Conservation (phyloP, 2,888 invertebrate genomes). For the Scaptomyza cyrtandrae region DNA sequence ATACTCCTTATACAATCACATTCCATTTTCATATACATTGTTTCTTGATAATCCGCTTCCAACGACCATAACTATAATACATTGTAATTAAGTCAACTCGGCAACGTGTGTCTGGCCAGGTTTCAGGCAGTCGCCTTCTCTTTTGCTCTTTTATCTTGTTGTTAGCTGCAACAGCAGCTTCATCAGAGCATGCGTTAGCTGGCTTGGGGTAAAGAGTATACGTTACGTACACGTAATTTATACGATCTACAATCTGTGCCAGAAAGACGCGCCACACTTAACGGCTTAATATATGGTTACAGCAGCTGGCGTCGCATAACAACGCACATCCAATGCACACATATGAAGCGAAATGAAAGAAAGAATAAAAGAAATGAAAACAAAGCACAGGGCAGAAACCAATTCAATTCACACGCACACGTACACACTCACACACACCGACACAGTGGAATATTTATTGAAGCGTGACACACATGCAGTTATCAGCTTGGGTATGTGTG, state of each 20-base stretch:
- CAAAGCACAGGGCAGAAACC: constrained; percentile 51
- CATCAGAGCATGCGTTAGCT: constrained; percentile 11
- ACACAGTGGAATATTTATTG: constrained; percentile 43
- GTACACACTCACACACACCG: constrained; percentile 5
- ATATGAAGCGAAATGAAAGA: constrained; percentile 35
- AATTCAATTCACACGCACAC: constrained; percentile 51
- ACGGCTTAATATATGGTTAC: constrained; percentile 79
- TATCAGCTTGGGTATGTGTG: constrained; percentile 27
- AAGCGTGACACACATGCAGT: constrained; percentile 24
- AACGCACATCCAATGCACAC: constrained; percentile 25
- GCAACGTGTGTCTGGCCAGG: constrained; percentile 35
- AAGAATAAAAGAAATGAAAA: constrained; percentile 50
- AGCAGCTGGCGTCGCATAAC: constrained; percentile 68
- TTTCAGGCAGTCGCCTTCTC: constrained; percentile 1
- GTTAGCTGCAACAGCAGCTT: constrained; percentile 24
- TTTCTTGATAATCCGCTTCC: constrained; percentile 30
- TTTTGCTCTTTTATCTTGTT: constrained; percentile 17
- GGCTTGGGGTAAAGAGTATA: constrained; percentile 6
- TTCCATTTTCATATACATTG: constrained; percentile 29
- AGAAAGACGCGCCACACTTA: constrained; percentile 64
- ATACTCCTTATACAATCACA: constrained; percentile 4
- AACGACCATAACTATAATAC: constrained; percentile 67
- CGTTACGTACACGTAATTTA: constrained; percentile 65
- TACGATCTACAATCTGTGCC: constrained; percentile 68
- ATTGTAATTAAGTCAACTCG: constrained; percentile 73